Conservation (phyloP, 1,140 invertebrate genomes). For the Andrena cerasifolii region DNA sequence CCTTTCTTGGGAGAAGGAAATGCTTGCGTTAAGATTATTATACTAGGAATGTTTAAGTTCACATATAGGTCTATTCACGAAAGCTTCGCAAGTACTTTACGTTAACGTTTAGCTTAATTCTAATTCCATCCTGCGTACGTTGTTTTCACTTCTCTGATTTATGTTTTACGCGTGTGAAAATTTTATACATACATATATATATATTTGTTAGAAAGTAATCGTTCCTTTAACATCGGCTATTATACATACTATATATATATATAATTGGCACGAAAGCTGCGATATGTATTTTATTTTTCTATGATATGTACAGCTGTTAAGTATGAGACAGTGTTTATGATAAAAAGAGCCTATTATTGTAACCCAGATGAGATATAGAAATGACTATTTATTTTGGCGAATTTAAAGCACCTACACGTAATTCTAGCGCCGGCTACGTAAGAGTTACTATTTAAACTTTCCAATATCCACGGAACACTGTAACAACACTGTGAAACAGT, state of each 20-base stretch:
- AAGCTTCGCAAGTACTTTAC: background rate
- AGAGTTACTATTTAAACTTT: slow-evolving; percentile 25
- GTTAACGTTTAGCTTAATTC: background rate
- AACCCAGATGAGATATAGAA: slow-evolving; percentile 45
- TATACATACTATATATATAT: slow-evolving; percentile 21
- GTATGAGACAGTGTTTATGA: slow-evolving; percentile 32
- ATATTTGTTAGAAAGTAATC: slow-evolving; percentile 24
- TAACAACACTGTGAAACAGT: background rate
- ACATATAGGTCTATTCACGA: background rate
- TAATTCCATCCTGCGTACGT: background rate
- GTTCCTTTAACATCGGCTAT: slow-evolving; percentile 32
- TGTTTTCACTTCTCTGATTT: slow-evolving; percentile 1
- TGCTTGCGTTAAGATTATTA: background rate
- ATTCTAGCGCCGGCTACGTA: slow-evolving; percentile 20
- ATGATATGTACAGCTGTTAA: slow-evolving; percentile 58
- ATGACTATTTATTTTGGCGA: slow-evolving; percentile 62
- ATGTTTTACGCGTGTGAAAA: background rate
- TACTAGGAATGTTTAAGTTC: background rate
- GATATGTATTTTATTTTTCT: slow-evolving; percentile 68
- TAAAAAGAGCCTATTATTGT: slow-evolving; percentile 59
- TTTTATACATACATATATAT: slow-evolving; percentile 38
- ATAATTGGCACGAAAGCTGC: slow-evolving; percentile 51
- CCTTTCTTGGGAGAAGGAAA: background rate
- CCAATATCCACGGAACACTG: slow-evolving; percentile 2
- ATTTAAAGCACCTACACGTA: slow-evolving; percentile 30